Evolutionary conservation across 2,888 invertebrate species (phyloP), one percentile per base, ranked within the genome.

Genomic region (Augiades crinisus): DNA sequence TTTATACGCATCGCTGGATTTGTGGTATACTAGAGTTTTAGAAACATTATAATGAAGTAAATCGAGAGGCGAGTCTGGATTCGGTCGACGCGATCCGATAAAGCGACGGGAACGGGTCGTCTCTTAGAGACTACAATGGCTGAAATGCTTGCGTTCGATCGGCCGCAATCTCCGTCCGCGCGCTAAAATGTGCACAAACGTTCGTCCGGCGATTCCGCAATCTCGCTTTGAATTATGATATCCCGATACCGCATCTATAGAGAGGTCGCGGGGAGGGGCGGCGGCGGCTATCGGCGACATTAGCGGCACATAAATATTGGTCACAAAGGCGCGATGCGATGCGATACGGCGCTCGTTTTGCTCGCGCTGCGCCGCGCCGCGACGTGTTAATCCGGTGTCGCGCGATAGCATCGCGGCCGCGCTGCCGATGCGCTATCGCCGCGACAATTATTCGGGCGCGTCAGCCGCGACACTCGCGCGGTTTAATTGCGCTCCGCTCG

Each of bases 261-360:
- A 24, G 37, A 36, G 36, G 36, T 7, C 10, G 36, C 2, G 36
- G 5, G 5, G 19, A 0, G 49, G 24, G 41, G 33, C 12, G 5
- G 3, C 10, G 5, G 21, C 10, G 30, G 47, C 47, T 37, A 47
- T 47, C 47, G 40, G 41, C 49, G 49, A 49, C 49, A 49, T 49
- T 41, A 49, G 41, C 49, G 41, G 40, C 49, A 41, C 41, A 49
- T 49, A 49, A 49, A 49, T 41, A 41, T 49, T 49, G 49, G 49
- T 33, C 12, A 49, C 49, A 49, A 49, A 49, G 40, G 40, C 49
- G 49, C 22, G 41, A 49, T 49, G 49, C 33, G 49, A 27, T 17
- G 33, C 49, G 49, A 49, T 34, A 40, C 12, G 31, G 31, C 22
- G 14, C 10, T 21, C 24, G 33, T 31, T 44, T 31, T 33, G 31